Percentiles rank a stretch among this genome's conserved stretches.
phyloP scores from a whole-genome alignment of 2,113 vertebrate species.

The Callopanchax toddi region DNA sequence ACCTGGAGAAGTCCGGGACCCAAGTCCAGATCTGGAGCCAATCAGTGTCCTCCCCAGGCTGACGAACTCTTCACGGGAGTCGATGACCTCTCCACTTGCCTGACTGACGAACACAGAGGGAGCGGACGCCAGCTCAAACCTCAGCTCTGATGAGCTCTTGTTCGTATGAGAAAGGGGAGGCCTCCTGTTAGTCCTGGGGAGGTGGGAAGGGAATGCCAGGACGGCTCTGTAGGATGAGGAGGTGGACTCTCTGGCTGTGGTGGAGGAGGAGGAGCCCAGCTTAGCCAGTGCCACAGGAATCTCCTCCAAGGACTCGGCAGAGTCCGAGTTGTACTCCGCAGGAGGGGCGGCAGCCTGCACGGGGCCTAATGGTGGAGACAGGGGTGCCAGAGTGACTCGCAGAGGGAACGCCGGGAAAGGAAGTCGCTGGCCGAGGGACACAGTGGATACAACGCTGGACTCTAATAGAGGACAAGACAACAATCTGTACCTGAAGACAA shows the following conservation, averaged over 20 bases:
- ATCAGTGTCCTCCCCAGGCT: slow-evolving; percentile 12
- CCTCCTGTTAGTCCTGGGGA: slow-evolving; percentile 78
- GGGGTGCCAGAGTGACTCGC: slow-evolving; percentile 62
- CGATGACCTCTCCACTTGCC: slow-evolving; percentile 76
- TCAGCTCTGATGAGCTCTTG: slow-evolving; percentile 34
- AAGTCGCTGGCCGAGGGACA: slow-evolving; percentile 74
- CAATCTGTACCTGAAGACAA: background rate
- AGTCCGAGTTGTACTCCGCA: slow-evolving; percentile 86
- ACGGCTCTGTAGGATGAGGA: slow-evolving; percentile 18
- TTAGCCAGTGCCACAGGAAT: slow-evolving; percentile 87
- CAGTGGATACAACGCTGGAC: slow-evolving; percentile 36
- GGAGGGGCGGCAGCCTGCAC: slow-evolving; percentile 79
- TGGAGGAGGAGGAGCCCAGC: slow-evolving; percentile 80
- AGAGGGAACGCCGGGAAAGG: slow-evolving; percentile 78
- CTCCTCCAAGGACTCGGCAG: slow-evolving; percentile 89
- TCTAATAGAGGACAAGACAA: slow-evolving; percentile 30
- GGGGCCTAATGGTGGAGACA: slow-evolving; percentile 27
- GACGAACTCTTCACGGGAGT: slow-evolving; percentile 36
- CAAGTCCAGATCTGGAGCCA: slow-evolving; percentile 33
- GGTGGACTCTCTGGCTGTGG: slow-evolving; percentile 25
- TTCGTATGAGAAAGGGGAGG: slow-evolving; percentile 30
- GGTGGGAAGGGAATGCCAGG: slow-evolving; percentile 44
- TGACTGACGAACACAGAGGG: slow-evolving; percentile 84
- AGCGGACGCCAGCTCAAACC: slow-evolving; percentile 76
- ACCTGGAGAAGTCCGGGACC: slow-evolving; percentile 19